Base-by-base conservation (phyloP, 2,797 vertebrate species). In the Lindbergichthys nudifrons region DNA sequence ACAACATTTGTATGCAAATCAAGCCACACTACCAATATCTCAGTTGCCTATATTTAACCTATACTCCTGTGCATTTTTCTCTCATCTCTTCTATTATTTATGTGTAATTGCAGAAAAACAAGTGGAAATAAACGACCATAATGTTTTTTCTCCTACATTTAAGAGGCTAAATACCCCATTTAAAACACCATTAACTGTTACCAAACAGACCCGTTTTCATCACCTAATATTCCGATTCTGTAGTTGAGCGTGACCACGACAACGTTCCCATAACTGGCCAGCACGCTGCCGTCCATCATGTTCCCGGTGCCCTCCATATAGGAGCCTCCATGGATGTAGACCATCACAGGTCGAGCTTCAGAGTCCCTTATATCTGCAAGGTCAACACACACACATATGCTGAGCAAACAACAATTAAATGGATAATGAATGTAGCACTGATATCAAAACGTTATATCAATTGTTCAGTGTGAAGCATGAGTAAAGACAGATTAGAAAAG, bases 231-330 rank as follows among this genome's bases (percentile, higher is more conserved):
- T 89, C 97, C 97, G 74, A 99, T 97, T 79, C 98, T 96, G 93
- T 99, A 99, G 96, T 99, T 99, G 92, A 99, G 96, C 43, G 98
- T 99, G 92, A 99, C 97, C 80, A 99, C 97, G 59, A 99, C 97
- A 86, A 98, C 97, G 59, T 98, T 99, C 84, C 98, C 98, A 85
- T 99, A 99, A 92, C 98, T 99, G 89, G 98, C 97, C 93, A 99
- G 93, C 84, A 99, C 96, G 88, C 97, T 98, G 86, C 98, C 98
- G 72, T 99, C 98, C 95, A 99, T 98, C 83, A 99, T 97, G 95
- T 99, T 99, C 87, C 98, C 98, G 16, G 98, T 99, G 85, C 98
- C 98, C 93, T 99, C 98, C 98, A 99, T 99, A 84, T 99, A 99
- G 68, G 98, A 99, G 72, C 98, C 98, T 90, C 98, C 98, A 0